Conservation (phyloP, 2,113 vertebrate species). For the Turdus rufiventris region DNA sequence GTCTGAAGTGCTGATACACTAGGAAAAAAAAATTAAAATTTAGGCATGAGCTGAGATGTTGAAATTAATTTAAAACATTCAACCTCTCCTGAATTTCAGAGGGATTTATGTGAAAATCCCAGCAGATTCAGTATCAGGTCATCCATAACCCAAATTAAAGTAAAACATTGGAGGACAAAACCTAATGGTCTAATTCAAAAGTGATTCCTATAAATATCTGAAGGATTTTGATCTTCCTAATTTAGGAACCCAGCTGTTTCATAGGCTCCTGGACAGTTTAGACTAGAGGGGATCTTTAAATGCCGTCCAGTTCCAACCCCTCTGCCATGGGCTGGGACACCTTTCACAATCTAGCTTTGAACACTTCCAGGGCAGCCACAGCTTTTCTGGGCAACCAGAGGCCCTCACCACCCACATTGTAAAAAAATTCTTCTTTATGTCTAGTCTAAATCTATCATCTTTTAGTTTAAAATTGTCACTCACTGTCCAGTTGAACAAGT, state of each 20-base stretch:
- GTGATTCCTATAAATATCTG: neutral
- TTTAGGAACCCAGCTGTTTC: rapidly evolving
- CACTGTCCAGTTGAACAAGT: neutral
- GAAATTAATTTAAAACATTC: neutral
- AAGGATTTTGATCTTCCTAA: neutral
- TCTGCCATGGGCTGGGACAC: neutral
- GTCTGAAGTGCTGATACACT: neutral
- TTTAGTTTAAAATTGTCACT: neutral
- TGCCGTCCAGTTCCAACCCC: rapidly evolving
- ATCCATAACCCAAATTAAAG: neutral
- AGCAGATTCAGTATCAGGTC: neutral
- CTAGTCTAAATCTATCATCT: neutral
- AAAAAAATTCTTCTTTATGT: neutral
- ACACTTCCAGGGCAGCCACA: neutral
- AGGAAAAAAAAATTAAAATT: neutral
- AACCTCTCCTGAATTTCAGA: neutral
- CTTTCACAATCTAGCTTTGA: neutral
- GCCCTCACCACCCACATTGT: rapidly evolving
- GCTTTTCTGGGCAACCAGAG: neutral
- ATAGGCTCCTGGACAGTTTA: neutral
- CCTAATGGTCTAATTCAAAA: neutral
- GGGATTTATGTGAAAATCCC: neutral
- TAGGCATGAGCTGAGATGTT: neutral
- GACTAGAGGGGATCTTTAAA: neutral
- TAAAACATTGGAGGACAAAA: rapidly evolving